Evolutionary conservation across 2,113 vertebrate genomes (phyloP).

Genomic region (Channa argus): DNA sequence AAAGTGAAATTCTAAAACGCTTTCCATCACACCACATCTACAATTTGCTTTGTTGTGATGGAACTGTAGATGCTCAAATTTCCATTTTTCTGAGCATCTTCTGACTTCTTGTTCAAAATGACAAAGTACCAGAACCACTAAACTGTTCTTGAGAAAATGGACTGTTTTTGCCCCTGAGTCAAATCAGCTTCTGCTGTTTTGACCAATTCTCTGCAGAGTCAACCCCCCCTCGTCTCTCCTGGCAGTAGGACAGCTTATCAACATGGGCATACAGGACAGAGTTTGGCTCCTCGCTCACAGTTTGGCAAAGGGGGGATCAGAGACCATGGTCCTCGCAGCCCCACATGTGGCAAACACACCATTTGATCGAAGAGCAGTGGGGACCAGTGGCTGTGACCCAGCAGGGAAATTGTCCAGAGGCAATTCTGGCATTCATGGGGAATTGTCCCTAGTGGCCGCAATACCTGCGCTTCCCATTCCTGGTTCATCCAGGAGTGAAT

Average conservation of each 20-base stretch:
- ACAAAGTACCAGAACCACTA: neutral
- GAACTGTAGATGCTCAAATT: no score
- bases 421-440: neutral
- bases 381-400: neutral
- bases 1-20: no score
- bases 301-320: constrained; percentile 43
- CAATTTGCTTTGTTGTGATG: no score
- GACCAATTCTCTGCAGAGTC: constrained; percentile 14
- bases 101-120: no score
- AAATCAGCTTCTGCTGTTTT: constrained; percentile 7
- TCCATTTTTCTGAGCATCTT: no score
- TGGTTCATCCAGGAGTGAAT: neutral
- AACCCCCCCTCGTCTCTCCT: neutral
- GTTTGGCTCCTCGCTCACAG: constrained; percentile 57
- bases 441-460: neutral
- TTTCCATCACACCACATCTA: no score
- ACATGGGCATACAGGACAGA: constrained; percentile 52
- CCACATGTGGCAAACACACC: constrained; percentile 38
- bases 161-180: neutral
- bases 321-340: constrained; percentile 9
- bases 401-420: constrained; percentile 7
- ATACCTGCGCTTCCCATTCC: neutral
- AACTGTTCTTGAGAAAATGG: neutral
- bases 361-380: neutral
- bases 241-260: constrained; percentile 67